Base-by-base conservation (phyloP, 2,113 vertebrate species). In the Cyrtonyx montezumae region DNA sequence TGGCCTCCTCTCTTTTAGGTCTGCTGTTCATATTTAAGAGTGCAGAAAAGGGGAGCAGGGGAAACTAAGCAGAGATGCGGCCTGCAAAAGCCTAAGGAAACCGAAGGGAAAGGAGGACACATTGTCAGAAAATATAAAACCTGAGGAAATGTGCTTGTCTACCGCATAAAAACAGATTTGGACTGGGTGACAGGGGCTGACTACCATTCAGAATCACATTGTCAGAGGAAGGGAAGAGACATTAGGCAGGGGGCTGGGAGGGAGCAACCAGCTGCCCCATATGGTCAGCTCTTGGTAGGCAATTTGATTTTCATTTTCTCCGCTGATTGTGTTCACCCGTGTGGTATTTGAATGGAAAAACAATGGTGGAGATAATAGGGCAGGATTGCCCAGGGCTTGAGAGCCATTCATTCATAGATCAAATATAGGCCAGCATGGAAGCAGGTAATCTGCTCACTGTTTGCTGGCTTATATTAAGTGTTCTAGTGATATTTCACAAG, bases 281-380 rank as follows among this genome's bases (percentile, higher is more conserved):
- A 96, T 95, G 96, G 93, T 94, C 93, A 88, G 93, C 94, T 95
- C 91, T 95, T 92, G 87, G 91, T 94, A 96, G 69, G 94, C 94
- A 96, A 96, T 95, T 95, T 96, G 82, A 94, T 96, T 96, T 95
- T 96, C 94, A 96, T 96, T 96, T 96, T 96, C 95, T 96, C 94
- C 17, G 30, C 89, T 94, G 91, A 95, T 94, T 94, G 95, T 95
- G 87, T 85, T 94, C 96, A 96, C 94, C 95, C 93, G 91, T 92
- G 79, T 96, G 87, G 87, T 96, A 96, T 96, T 93, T 96, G 90
- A 83, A 94, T 94, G 87, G 82, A 94, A 96, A 96, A 96, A 95
- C 94, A 96, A 91, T 91, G 93, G 95, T 61, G 81, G 79, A 95
- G 93, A 95, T 95, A 96, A 92, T 94, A 94, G 87, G 61, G 91